Conservation (phyloP, 1,140 invertebrate genomes). For the Rhopalosiphum padi region DNA sequence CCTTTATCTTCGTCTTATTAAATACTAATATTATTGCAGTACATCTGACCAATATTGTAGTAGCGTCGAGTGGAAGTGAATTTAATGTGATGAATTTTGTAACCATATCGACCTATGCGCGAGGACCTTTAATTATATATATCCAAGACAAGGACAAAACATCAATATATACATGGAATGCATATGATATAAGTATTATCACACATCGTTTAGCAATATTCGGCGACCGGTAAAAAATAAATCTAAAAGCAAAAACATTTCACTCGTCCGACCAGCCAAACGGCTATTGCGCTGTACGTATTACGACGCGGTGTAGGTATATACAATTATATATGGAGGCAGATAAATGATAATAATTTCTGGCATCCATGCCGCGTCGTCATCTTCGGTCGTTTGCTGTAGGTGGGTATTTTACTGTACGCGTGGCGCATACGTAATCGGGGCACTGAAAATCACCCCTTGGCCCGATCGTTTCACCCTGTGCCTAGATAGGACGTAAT, state of each 20-base stretch:
- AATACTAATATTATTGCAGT: not conserved
- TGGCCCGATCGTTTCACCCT: not conserved
- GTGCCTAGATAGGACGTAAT: not conserved
- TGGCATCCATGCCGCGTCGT: not conserved
- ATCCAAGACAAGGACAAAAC: too few relatives aligned
- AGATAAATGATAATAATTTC: not conserved
- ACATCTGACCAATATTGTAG: not conserved
- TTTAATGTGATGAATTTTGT: not conserved
- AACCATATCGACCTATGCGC: not conserved
- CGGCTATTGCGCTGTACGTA: not conserved
- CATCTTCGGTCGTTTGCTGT: not conserved
- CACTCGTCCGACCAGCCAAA: not conserved
- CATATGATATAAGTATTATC: not conserved
- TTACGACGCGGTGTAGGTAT: not conserved
- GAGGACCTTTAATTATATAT: too few relatives aligned
- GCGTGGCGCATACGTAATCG: not conserved
- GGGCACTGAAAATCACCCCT: not conserved
- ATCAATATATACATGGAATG: not conserved
- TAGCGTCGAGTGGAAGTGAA: not conserved
- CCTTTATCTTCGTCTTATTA: not conserved
- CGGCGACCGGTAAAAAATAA: not conserved
- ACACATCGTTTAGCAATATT: not conserved
- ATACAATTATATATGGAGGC: not conserved
- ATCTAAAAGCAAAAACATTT: not conserved
- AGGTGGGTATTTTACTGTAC: not conserved